phyloP scores from a whole-genome alignment of 2,888 invertebrate genomes.

The Cheiracanthium punctorium region DNA sequence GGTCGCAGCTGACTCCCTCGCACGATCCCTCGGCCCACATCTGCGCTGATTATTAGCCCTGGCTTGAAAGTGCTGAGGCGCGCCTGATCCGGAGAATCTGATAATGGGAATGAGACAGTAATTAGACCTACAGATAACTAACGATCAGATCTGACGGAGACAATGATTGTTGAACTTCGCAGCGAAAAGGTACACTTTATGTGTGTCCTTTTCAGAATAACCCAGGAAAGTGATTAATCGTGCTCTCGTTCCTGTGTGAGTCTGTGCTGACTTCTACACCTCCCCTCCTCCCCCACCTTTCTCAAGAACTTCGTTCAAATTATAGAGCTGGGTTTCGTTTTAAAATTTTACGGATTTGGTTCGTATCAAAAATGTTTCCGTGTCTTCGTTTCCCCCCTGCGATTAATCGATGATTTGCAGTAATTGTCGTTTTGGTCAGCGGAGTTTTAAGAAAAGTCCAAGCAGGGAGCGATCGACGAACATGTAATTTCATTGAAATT shows the following conservation, averaged over 20 bases:
- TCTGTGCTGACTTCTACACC: not conserved
- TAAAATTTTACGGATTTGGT: not conserved
- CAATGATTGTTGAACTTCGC: slow-evolving; percentile 35
- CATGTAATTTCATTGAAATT: too few species aligned
- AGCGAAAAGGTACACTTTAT: not conserved
- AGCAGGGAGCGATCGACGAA: too few species aligned
- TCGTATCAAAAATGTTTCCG: not conserved
- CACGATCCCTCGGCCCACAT: slow-evolving; percentile 25
- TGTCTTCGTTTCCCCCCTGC: too few species aligned
- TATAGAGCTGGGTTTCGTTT: not conserved
- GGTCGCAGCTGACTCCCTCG: not conserved
- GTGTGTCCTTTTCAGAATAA: slow-evolving; percentile 19
- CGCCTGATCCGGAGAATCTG: slow-evolving; percentile 23
- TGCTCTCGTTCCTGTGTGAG: not conserved
- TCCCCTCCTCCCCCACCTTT: too few species aligned
- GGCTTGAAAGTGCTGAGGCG: slow-evolving; percentile 40
- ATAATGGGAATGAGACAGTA: slow-evolving; percentile 53
- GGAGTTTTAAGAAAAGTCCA: too few species aligned
- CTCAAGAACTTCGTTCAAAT: not conserved
- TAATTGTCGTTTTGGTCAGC: too few species aligned
- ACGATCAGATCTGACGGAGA: slow-evolving; percentile 24
- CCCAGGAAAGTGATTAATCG: slow-evolving; percentile 15
- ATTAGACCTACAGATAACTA: slow-evolving; percentile 56
- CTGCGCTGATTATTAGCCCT: slow-evolving; percentile 31
- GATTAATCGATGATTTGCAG: too few species aligned